Base-by-base conservation (phyloP, 2,888 invertebrate species). In the Girardia tigrina region DNA sequence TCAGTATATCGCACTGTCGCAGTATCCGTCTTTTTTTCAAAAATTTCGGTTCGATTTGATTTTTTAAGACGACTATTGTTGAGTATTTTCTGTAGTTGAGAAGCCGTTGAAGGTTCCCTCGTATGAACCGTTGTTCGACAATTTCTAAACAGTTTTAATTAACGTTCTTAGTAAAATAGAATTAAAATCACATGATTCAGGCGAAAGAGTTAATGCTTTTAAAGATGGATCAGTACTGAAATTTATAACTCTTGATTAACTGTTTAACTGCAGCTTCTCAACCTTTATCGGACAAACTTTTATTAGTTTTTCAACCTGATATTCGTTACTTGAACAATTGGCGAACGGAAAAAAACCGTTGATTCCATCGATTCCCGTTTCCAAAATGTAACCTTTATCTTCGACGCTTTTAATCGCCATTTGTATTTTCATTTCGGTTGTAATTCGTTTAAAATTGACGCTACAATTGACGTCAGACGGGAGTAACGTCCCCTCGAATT, bases 381-480 rank as follows among this genome's bases (percentile, higher is more conserved):
- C 56, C n/a, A 56, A 56, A 8, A 56, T 56, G n/a, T 56, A 56
- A 56, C 56, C 56, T 56, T 56, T 56, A 23, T 56, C 56, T n/a
- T 56, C 56, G 4, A 4, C 2, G n/a, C 56, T 56, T 56, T 56
- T 56, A 56, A 56, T 56, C 56, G 56, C 56, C 4, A 56, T 23
- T 56, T 56, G 56, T 56, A 56, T 20, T 56, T 56, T 56, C 4
- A 56, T 8, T 8, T 23, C 56, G n/a, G n/a, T 4, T 56, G n/a
- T 56, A 8, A 56, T 6, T n/a, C n/a, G 4, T 12, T 56, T 56
- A 56, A 56, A 20, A 56, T 56, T 56, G 23, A 56, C n/a, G 23
- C 23, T 56, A 23, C 56, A 8, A 16, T 56, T 56, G n/a, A 56
- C n/a, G 4, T 4, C 56, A 4, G 56, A 56, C 23, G 56, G 56